Base-by-base conservation (phyloP, 2,113 vertebrate species). In the Microcebus jonahi region DNA sequence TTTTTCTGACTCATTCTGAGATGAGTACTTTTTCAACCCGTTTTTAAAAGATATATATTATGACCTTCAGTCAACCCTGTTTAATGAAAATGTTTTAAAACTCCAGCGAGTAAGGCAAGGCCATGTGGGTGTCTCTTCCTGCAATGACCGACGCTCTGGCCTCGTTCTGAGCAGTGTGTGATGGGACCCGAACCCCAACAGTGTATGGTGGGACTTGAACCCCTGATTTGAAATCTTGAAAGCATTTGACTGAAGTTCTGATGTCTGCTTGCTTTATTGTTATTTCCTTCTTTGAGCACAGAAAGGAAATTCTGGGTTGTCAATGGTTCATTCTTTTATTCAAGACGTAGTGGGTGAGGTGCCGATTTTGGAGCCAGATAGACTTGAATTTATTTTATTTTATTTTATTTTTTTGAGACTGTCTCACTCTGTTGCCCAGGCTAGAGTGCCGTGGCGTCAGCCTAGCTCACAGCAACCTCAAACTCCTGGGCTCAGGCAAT, bases 291-390 rank as follows among this genome's bases (percentile, higher is more conserved):
- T 96, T 75, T 50, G 59, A 91, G 39, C 17, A 61, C 36, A 50
- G 61, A 82, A 93, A 95, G 83, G 92, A 79, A 57, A 83, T 82
- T 76, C 80, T 79, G 67, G 77, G 42, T 96, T 95, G 53, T 39
- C 23, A 65, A 70, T 12, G 65, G 59, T 9, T 88, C 31, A 67
- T 82, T 89, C 73, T 93, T 79, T 86, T 83, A 68, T 76, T 71
- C 48, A 90, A 61, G 76, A 63, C 21, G 6, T 36, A 29, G 57
- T 70, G 88, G 39, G 83, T 73, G 23, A 96, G 77, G 50, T 23
- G 39, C 11, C 4, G 84, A 53, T 21, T 94, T 76, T 48, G 75
- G 79, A 83, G 85, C n/a, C 77, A 55, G 61, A 34, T 29, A 63
- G 87, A 68, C 34, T 39, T 34, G 67, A 34, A 25, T 82, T 42